A percentile compares a stretch with the other conserved stretches of the same genome.
Conservation (phyloP, 92 coral and sea anemone genomes). For the Porites cylindrica region DNA sequence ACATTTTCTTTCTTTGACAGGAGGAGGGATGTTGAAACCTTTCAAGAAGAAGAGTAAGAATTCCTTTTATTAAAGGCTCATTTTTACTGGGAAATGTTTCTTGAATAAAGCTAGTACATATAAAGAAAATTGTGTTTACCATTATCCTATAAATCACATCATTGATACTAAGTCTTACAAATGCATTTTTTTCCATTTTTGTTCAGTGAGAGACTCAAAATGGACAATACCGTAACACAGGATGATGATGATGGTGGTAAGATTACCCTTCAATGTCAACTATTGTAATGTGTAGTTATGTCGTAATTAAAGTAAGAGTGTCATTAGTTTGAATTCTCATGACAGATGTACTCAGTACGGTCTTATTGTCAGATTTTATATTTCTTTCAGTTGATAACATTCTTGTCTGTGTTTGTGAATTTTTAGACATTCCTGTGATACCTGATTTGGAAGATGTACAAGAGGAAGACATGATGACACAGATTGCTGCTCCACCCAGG, state of each 20-base stretch:
- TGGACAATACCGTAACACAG: constrained; percentile 71
- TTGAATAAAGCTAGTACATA: too few relatives aligned
- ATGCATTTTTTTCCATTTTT: constrained; percentile 4
- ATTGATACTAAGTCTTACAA: not conserved
- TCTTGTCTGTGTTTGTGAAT: not conserved
- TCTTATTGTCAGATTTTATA: not conserved
- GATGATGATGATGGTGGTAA: constrained; percentile 82
- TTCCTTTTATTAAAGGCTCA: not conserved
- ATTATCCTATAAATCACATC: too few relatives aligned
- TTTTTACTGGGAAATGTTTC: not conserved
- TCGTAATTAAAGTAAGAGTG: too few relatives aligned
- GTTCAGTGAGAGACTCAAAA: constrained; percentile 90
- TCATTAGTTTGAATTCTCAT: not conserved
- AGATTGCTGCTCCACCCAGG: constrained; percentile 99
- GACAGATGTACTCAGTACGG: too few relatives aligned
- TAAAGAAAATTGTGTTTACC: too few relatives aligned
- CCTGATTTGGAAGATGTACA: constrained; percentile 98
- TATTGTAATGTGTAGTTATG: not conserved
- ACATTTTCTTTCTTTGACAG: constrained; percentile 8
- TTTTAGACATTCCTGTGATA: constrained; percentile 87
- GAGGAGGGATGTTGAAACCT: constrained; percentile 80
- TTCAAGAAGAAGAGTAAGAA: constrained; percentile 87
- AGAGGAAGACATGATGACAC: constrained; percentile 97
- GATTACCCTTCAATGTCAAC: not conserved
- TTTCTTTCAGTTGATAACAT: too few relatives aligned